Base-by-base conservation (phyloP, 2,113 vertebrate genomes). In the Perccottus glenii region DNA sequence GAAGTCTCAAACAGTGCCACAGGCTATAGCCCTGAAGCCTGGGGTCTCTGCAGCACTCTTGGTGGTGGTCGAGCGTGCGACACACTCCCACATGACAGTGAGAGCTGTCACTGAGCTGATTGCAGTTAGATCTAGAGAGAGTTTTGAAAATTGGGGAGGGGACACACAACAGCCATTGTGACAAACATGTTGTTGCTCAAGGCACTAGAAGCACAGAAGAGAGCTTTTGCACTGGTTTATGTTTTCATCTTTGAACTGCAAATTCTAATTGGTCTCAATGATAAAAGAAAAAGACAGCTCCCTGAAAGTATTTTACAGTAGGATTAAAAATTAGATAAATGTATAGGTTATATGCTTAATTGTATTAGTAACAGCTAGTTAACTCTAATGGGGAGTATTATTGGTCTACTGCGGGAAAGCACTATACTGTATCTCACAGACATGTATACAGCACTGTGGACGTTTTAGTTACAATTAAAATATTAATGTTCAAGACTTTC, bases 101-200 rank as follows among this genome's bases (percentile, higher is more conserved):
- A 47, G 11, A 58, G 84, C 80, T 82, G 82, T 85, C 82, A 85
- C 57, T 32, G 52, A 66, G 60, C 70, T 74, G 76, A 81, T 52
- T 73, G 27, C 59, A 64, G 44, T 19, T 4, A 15, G n/a, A 38
- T 80, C 45, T 47, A 75, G 69, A 49, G 48, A 16, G 46, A 52
- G 59, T 55, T 62, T 53, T 57, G 47, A 43, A 47, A 14, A 14
- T 32, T 56, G n/a, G 15, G 33, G 63, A 46, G 44, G 62, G 64
- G 5, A 27, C 61, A 46, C 42, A 64, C 47, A n/a, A 60, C 66
- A 73, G 67, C 68, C 73, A 75, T 45, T 46, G 73, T 69, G 75
- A 77, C 69, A 81, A 82, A 71, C 60, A 56, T 67, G 49, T 46
- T 49, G 69, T 80, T 36, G 67, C 80, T 71, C 35, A 56, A 81